Percentiles rank a stretch among this genome's conserved stretches.
phyloP scores from a whole-genome alignment of 2,797 vertebrate species.

The Spinus pinus region DNA sequence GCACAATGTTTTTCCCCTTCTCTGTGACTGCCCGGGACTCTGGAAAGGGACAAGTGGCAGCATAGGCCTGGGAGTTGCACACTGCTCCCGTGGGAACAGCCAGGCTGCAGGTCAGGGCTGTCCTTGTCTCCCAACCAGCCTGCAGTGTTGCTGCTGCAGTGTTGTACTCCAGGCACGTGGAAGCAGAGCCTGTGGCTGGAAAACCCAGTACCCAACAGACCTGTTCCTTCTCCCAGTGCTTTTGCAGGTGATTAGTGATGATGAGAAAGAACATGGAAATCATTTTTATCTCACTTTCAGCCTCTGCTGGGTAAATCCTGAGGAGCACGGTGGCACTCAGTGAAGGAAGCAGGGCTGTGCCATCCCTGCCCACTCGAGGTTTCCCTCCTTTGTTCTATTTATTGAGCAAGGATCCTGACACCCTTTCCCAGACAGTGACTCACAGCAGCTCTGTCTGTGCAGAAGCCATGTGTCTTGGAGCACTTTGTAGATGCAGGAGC shows the following conservation, averaged over 20 bases:
- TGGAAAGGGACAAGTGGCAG: not conserved
- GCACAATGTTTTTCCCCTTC: not conserved
- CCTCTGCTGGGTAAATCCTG: not conserved
- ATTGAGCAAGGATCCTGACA: constrained; percentile 5
- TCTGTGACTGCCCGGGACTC: not conserved
- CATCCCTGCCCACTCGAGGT: constrained; percentile 43
- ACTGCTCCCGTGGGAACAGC: not conserved
- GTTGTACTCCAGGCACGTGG: not conserved
- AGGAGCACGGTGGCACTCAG: not conserved
- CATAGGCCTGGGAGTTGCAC: rapidly evolving
- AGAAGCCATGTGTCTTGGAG: not conserved
- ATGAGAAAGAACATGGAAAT: not conserved
- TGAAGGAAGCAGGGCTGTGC: constrained; percentile 11
- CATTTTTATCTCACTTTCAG: not conserved
- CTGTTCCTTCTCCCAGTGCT: not conserved
- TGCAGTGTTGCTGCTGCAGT: not conserved
- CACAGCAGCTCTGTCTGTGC: constrained; percentile 15
- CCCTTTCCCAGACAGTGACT: constrained; percentile 51
- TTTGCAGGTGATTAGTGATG: not conserved
- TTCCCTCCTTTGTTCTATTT: constrained; percentile 57
- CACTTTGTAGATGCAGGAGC: not conserved
- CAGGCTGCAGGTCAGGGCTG: not conserved
- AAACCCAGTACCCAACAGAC: not conserved
- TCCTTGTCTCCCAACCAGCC: not conserved
- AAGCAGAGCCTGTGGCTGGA: not conserved